Evolutionary conservation across 2,113 vertebrate genomes (phyloP).

Genomic region (Callaeas wilsoni): DNA sequence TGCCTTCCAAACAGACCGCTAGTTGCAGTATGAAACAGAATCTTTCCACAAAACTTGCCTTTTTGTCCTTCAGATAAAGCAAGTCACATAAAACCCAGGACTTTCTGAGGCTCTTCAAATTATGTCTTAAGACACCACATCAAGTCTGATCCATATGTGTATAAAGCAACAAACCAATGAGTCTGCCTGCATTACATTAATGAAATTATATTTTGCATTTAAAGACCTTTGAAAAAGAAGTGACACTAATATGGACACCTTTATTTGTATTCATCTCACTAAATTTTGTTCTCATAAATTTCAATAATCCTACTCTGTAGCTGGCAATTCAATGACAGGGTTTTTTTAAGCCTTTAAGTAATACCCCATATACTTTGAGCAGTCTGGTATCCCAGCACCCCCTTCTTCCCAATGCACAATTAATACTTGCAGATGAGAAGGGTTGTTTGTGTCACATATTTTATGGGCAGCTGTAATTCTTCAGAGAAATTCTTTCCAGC

Average conservation of each 20-base stretch:
- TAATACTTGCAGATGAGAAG: not conserved
- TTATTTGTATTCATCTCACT: slow-evolving; percentile 4
- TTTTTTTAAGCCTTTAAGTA: not conserved
- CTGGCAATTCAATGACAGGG: not conserved
- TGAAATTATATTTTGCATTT: not conserved
- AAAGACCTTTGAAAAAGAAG: not conserved
- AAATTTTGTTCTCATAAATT: not conserved
- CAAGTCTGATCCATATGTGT: not conserved
- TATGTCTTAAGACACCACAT: not conserved
- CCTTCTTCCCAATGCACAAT: not conserved
- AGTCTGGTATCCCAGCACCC: not conserved
- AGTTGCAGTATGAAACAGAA: not conserved
- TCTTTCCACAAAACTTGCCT: not conserved
- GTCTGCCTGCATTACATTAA: not conserved
- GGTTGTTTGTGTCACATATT: not conserved
- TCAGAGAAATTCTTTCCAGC: not conserved
- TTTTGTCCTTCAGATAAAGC: not conserved
- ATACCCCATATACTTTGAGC: not conserved
- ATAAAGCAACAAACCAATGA: not conserved
- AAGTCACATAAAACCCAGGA: not conserved
- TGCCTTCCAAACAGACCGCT: not conserved
- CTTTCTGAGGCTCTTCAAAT: not conserved
- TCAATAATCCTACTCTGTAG: not conserved
- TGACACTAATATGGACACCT: not conserved
- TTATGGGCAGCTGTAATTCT: not conserved